Evolutionary conservation across 2,113 vertebrate species (phyloP).

Genomic region (Pristiophorus japonicus): DNA sequence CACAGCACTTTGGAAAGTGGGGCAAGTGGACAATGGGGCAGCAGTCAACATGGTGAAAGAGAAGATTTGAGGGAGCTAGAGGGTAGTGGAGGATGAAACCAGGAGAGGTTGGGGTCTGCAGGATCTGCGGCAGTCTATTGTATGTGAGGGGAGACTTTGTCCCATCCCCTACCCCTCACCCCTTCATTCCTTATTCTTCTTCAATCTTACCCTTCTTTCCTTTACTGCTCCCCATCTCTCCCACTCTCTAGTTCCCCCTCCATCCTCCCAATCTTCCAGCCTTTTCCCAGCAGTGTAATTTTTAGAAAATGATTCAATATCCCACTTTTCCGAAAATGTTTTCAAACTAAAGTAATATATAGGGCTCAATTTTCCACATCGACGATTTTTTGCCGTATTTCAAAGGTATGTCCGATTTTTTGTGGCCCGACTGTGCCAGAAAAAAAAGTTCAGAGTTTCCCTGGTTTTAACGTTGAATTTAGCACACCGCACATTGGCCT

Average conservation of each 20-base stretch:
- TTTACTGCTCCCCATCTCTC: background rate
- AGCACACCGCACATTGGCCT: too few relatives aligned
- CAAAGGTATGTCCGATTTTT: too few relatives aligned
- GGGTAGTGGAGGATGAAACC: background rate
- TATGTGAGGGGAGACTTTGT: background rate
- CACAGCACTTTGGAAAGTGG: background rate
- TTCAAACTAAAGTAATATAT: background rate
- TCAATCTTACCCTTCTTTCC: background rate
- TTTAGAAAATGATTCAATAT: background rate
- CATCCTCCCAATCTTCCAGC: background rate
- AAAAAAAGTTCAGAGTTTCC: too few relatives aligned
- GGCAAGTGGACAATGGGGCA: background rate
- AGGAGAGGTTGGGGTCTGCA: too few relatives aligned
- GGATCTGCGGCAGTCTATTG: background rate
- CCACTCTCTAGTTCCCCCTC: background rate
- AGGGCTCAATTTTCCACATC: too few relatives aligned
- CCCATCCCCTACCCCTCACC: background rate
- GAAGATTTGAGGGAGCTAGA: background rate
- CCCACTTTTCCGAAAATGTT: background rate
- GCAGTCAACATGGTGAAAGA: background rate
- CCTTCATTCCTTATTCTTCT: background rate
- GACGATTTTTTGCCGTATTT: too few relatives aligned
- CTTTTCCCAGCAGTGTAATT: background rate
- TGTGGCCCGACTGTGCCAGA: too few relatives aligned
- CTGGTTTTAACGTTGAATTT: too few relatives aligned